A percentile compares a stretch with the other conserved stretches of the same genome.
These are phyloP conservation scores for Drosophila punjabiensis DNA, from an alignment of 1,140 invertebrate species.

Conservation along the genomic window DNA sequence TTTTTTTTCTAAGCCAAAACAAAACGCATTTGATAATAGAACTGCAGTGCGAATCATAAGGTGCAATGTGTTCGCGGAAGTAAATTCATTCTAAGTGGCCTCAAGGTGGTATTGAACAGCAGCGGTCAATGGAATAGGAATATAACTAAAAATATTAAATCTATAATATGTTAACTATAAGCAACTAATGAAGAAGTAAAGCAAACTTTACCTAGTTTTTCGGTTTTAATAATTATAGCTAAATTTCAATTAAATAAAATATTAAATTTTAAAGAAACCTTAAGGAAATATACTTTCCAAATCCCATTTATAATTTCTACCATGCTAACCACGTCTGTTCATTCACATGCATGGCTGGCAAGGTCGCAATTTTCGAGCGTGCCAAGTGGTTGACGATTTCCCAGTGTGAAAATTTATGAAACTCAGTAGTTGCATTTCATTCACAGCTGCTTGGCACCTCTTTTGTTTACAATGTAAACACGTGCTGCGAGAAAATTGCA, in stretches of 20 bases:
- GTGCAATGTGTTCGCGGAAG: conserved; percentile 45
- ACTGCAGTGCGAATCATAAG: conserved; percentile 14
- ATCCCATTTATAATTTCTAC: background rate
- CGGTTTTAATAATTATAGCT: background rate
- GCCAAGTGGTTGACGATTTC: conserved; percentile 57
- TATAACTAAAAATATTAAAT: background rate
- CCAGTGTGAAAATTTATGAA: conserved; percentile 31
- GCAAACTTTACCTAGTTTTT: background rate
- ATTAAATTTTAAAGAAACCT: background rate
- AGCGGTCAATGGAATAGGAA: background rate
- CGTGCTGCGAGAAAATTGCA: conserved; percentile 33
- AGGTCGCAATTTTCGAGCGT: conserved; percentile 45
- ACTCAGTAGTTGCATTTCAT: conserved; percentile 26
- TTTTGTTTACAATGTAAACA: conserved; percentile 59
- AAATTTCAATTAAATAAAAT: background rate
- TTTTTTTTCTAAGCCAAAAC: conserved; percentile 2
- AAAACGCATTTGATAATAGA: conserved; percentile 37
- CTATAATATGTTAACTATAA: background rate
- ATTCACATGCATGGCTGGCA: conserved; percentile 42
- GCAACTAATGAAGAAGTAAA: background rate
- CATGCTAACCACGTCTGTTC: conserved; percentile 14
- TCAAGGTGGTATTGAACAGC: conserved; percentile 26
- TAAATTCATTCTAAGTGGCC: conserved; percentile 25
- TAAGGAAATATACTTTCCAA: background rate
- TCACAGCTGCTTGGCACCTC: conserved; percentile 39